Percentiles rank a stretch among this genome's conserved stretches.
phyloP scores from a whole-genome alignment of 2,113 vertebrate genomes.

The Tenrec ecaudatus region DNA sequence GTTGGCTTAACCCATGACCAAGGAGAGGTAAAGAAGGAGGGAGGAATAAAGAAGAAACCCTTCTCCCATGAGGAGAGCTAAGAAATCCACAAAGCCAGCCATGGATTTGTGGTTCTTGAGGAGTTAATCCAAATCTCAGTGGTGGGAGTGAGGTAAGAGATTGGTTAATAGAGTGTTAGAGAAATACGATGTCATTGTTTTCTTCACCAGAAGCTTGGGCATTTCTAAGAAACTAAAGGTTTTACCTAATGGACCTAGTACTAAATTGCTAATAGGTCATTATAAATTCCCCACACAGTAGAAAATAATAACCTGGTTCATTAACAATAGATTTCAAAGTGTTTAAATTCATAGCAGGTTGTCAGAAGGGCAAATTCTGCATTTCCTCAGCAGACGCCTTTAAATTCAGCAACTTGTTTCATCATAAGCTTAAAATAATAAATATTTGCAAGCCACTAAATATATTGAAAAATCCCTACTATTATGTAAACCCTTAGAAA shows the following conservation, averaged over 20 bases:
- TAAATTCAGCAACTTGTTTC: conserved; percentile 60
- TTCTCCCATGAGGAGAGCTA: too few species aligned
- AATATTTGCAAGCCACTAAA: conserved; percentile 71
- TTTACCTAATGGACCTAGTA: conserved; percentile 73
- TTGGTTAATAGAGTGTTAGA: neutral
- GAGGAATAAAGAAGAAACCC: neutral
- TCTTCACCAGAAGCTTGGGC: neutral
- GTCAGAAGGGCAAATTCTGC: conserved; percentile 67
- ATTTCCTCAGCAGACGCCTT: conserved; percentile 62
- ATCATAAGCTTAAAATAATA: conserved; percentile 64
- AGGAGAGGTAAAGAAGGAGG: neutral
- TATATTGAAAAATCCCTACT: conserved; percentile 11
- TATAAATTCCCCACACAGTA: conserved; percentile 73
- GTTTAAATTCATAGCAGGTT: conserved; percentile 70
- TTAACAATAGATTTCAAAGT: conserved; percentile 77
- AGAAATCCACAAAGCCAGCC: too few species aligned
- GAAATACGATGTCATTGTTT: neutral
- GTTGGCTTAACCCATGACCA: too few species aligned
- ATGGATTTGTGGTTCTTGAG: neutral
- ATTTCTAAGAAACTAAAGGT: conserved; percentile 62
- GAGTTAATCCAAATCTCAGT: neutral
- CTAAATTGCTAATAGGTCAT: conserved; percentile 73
- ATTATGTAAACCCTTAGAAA: conserved; percentile 37
- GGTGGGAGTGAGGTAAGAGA: too few species aligned
- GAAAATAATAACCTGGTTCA: conserved; percentile 74